phyloP scores from a whole-genome alignment of 2,888 invertebrate genomes.

The Chalcis sispes region DNA sequence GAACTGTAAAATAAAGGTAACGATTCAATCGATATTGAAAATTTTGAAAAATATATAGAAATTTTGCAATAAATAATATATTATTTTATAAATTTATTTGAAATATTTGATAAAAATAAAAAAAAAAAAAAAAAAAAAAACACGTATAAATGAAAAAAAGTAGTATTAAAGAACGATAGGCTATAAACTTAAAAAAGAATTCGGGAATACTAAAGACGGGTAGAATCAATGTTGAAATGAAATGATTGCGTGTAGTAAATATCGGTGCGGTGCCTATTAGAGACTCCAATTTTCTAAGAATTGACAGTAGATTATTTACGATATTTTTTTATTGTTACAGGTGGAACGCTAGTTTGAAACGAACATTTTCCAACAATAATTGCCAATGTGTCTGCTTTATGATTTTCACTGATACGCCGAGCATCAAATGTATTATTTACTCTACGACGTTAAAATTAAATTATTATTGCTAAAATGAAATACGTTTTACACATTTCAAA shows the following conservation, averaged over 20 bases:
- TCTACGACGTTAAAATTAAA: background rate
- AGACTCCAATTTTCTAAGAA: conserved; percentile 14
- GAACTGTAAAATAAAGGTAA: too few species aligned
- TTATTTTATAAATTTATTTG: too few species aligned
- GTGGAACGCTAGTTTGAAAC: conserved; percentile 6
- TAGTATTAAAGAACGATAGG: background rate
- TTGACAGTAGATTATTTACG: conserved; percentile 34
- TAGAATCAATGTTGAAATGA: conserved; percentile 20
- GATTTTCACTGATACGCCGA: background rate
- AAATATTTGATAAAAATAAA: too few species aligned
- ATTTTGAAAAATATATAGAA: too few species aligned
- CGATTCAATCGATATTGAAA: too few species aligned
- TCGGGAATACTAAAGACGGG: conserved; percentile 8
- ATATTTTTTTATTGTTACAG: conserved; percentile 29
- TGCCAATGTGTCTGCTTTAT: conserved; percentile 12
- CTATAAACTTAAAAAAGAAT: conserved; percentile 13
- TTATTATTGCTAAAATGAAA: background rate
- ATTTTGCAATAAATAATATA: too few species aligned
- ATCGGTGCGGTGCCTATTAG: conserved; percentile 18
- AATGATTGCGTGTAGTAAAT: conserved; percentile 38
- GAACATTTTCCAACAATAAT: conserved; percentile 5
- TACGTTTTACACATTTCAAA: conserved; percentile 8
- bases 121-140: too few species aligned
- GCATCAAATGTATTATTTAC: background rate
- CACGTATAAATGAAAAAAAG: too few species aligned